phyloP scores from a whole-genome alignment of 1,140 invertebrate genomes.

The Berghia stephanieae region DNA sequence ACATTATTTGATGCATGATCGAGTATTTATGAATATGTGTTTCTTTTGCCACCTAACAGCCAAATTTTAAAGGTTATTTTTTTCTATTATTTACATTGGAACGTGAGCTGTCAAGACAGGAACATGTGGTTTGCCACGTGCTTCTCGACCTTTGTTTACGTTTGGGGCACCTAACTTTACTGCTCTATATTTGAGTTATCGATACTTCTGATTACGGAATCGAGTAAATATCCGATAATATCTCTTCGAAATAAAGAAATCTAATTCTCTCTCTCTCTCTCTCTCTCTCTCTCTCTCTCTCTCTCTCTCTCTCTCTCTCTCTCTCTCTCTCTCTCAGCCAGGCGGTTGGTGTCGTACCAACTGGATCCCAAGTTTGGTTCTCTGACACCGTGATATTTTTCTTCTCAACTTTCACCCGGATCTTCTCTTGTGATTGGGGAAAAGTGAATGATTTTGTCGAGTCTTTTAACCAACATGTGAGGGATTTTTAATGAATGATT shows the following conservation, averaged over 20 bases:
- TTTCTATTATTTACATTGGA: no score
- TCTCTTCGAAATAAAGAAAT: background rate
- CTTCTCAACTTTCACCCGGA: background rate
- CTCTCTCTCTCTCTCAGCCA: background rate
- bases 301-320: background rate
- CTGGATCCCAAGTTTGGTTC: background rate
- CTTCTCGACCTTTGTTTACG: background rate
- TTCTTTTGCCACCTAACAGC: no score
- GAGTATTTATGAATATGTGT: no score
- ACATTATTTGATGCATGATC: no score
- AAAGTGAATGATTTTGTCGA: background rate
- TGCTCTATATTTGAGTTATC: background rate
- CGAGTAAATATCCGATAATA: background rate
- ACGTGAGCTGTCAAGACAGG: no score
- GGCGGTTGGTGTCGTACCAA: background rate
- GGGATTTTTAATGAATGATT: background rate
- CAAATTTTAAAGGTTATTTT: no score
- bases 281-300: background rate
- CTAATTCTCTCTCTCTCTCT: background rate
- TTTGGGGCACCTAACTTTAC: background rate
- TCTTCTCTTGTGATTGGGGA: background rate
- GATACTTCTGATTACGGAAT: background rate
- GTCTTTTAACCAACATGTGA: background rate
- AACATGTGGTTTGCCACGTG: background rate
- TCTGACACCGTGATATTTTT: background rate